Evolutionary conservation across 2,888 invertebrate genomes (phyloP), one percentile per base, ranked within the genome.

Genomic region (Stenichneumon culpator): DNA sequence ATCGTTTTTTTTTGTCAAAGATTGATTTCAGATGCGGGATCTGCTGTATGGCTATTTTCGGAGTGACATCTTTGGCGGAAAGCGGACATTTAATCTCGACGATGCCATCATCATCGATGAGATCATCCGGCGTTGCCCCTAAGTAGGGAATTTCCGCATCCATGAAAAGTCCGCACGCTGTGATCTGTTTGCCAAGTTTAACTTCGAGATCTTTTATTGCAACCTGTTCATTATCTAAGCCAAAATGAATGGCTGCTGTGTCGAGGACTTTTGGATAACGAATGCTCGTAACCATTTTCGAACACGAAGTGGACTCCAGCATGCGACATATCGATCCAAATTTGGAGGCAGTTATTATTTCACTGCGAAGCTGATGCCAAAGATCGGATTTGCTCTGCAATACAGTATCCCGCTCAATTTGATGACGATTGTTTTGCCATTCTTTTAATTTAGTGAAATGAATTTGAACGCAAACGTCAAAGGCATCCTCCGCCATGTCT

Each of bases 51-150:
- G 32, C 5, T 32, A 32, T 6, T 32, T 32, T 5, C 32, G 32
- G 32, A 78, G 9, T 52, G 2, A 79, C 25, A 28, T 88, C 75
- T n/a, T 67, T 22, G 14, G 83, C 88, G 14, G 81, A 82, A 16
- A 63, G 74, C 0, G 88, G 87, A 75, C 89, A 89, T 79, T 90
- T 90, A 0, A 90, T 83, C 78, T 90, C 88, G 5, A 90, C 79
- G 32, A 89, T 84, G 5, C 83, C 85, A 72, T 88, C 82, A n/a
- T 77, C 70, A 63, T 80, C 89, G 32, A 89, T 83, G 1, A 89
- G 68, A 32, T 88, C 88, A 79, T 90, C 90, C 1, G 89, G 88
- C 54, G 87, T 86, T 68, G 89, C 89, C 6, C 87, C 89, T 7
- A 89, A 78, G 69, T 82, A 88, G 11, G 54, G 82, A n/a, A 70